phyloP scores from a whole-genome alignment of 1,140 invertebrate genomes.

The Doryteuthis pealeii region DNA sequence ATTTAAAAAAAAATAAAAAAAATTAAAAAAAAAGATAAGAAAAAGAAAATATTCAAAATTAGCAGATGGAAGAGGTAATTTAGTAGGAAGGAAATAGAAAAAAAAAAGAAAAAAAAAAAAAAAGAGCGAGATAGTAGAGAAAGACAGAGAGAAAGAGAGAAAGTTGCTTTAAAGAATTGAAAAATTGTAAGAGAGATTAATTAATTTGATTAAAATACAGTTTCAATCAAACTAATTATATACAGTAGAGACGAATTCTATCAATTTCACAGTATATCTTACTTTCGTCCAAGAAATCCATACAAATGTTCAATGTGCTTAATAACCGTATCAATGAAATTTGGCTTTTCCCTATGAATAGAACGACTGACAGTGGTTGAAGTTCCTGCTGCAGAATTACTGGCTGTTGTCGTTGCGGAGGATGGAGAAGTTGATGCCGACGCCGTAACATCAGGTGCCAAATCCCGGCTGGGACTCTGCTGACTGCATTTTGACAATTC shows the following conservation, averaged over 20 bases:
- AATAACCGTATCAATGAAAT: conserved; percentile 41
- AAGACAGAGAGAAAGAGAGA: not conserved
- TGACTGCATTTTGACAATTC: conserved; percentile 10
- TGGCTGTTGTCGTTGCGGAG: not conserved
- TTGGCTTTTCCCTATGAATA: conserved; percentile 33
- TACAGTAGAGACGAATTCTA: no score
- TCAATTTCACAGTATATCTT: not conserved
- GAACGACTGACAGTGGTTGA: conserved; percentile 15
- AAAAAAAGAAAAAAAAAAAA: not conserved
- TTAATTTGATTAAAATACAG: no score
- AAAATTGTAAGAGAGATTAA: no score
- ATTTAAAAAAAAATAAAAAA: no score
- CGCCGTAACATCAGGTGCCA: conserved; percentile 5
- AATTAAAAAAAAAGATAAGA: no score
- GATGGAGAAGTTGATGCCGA: not conserved
- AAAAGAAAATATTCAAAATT: no score
- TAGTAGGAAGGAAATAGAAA: not conserved
- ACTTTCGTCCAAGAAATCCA: conserved; percentile 15
- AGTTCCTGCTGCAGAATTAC: not conserved
- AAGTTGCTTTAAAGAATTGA: not conserved
- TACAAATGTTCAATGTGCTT: conserved; percentile 48
- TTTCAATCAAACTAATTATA: no score
- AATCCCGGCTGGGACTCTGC: not conserved
- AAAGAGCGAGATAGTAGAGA: not conserved
- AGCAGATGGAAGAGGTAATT: not conserved